Base-by-base conservation (phyloP, 35 echinoderm and acorn worm genomes). In the Stichopus chloronotus region DNA sequence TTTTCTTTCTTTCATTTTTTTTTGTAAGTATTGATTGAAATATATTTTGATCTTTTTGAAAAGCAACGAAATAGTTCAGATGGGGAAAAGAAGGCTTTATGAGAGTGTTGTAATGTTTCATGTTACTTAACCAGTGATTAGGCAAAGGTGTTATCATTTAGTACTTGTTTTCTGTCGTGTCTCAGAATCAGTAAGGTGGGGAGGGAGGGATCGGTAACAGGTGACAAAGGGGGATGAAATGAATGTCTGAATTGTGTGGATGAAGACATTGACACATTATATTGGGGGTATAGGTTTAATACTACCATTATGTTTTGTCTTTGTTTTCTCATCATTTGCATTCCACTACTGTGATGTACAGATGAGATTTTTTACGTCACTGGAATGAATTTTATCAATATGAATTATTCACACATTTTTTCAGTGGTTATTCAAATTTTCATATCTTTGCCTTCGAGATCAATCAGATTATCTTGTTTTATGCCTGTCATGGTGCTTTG, bases 401-500 rank as follows among this genome's bases (percentile, higher is more conserved):
- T 43, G 30, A 43, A 43, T 74, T 74, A 74, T 74, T 74, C 69
- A 74, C 69, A 20, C 69, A 74, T 74, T 74, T 43, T 78, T 58
- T 85, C 57, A 85, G 10, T 85, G 55, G 58, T 58, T 85, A 85
- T 85, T 58, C 55, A 85, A 57, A 58, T 85, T 85, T 85, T 55
- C 82, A 85, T 85, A 25, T 58, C 82, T 85, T 85, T 85, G 82
- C 82, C 82, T 85, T 85, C 13, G 52, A 85, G 69, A 85, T 85
- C 82, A 85, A 56, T 85, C 57, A 57, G 55, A 59, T 58, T 85
- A 58, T 56, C 82, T 85, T 58, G 57, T 85, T 85, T 85, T 58
- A 85, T 85, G 82, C 82, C 82, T 89, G 65, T 89, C 87, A 89
- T 65, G 87, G 87, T 89, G 87, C 87, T 89, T 53, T 65, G 59